Evolutionary conservation across 2,888 invertebrate species (phyloP).

Genomic region (Plagiodera versicolora): DNA sequence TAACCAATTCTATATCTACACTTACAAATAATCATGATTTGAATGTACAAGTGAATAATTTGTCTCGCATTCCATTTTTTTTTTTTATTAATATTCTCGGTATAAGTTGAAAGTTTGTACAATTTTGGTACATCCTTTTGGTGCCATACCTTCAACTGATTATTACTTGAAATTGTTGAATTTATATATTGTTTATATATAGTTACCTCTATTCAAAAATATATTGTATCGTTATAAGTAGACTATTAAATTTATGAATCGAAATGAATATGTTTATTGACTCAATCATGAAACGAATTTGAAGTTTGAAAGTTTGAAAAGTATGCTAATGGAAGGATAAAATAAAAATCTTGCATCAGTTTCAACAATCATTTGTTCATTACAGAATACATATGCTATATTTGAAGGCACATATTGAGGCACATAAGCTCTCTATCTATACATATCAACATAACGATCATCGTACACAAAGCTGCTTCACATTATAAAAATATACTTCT

Average conservation of each 20-base stretch:
- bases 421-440: neutral
- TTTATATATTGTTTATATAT: conserved; percentile 5
- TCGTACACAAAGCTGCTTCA: neutral
- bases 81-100: neutral
- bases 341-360: neutral
- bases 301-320: too few relatives aligned
- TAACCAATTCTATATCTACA: neutral
- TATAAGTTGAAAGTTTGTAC: neutral
- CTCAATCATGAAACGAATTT: too few relatives aligned
- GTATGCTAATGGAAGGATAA: neutral
- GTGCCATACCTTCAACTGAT: neutral
- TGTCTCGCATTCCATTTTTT: neutral
- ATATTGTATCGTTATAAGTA: conserved; percentile 5
- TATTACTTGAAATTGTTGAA: neutral
- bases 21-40: neutral
- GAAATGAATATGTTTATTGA: neutral
- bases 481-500: neutral
- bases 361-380: neutral
- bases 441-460: neutral
- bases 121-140: neutral
- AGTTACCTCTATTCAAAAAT: conserved; percentile 10
- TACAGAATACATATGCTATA: neutral
- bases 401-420: neutral
- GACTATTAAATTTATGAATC: conserved; percentile 10
- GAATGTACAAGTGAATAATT: neutral